Conservation (phyloP, 2,797 vertebrate genomes). For the Myripristis jacobus region DNA sequence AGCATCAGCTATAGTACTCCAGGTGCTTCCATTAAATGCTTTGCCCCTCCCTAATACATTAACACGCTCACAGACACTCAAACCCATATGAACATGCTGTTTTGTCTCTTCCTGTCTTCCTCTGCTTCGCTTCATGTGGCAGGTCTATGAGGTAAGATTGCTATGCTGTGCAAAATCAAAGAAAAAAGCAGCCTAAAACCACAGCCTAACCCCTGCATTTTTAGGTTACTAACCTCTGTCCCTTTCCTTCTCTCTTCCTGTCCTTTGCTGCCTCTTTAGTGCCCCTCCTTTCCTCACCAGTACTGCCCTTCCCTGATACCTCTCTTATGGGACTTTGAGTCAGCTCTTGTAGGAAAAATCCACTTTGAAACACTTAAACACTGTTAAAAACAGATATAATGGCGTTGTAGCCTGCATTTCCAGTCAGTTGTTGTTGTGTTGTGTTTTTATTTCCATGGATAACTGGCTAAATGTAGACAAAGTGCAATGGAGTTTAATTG, state of each 20-base stretch:
- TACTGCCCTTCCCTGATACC: slow-evolving; percentile 25
- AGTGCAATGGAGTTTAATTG: too few species aligned
- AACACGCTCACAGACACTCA: slow-evolving; percentile 51
- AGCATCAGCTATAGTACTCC: slow-evolving; percentile 1
- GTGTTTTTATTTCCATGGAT: too few species aligned
- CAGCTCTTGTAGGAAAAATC: slow-evolving; percentile 37
- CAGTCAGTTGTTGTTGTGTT: too few species aligned
- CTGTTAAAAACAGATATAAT: neutral
- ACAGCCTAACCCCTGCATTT: slow-evolving; percentile 60
- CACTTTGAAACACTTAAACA: slow-evolving; percentile 30
- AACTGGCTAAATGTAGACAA: too few species aligned
- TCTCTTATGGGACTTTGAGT: slow-evolving; percentile 44
- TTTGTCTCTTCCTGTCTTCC: slow-evolving; percentile 81
- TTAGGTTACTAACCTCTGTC: slow-evolving; percentile 85
- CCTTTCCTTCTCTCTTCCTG: slow-evolving; percentile 37
- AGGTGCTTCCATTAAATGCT: slow-evolving; percentile 27
- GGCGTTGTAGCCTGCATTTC: neutral
- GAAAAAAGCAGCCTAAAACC: slow-evolving; percentile 74
- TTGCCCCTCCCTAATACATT: slow-evolving; percentile 42
- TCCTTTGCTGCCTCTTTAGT: slow-evolving; percentile 36
- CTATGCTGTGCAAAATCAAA: slow-evolving; percentile 65
- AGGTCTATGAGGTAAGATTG: slow-evolving; percentile 99
- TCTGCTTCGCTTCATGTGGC: slow-evolving; percentile 88
- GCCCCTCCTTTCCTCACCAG: slow-evolving; percentile 32
- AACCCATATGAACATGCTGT: slow-evolving; percentile 77